Evolutionary conservation across 2,113 vertebrate genomes (phyloP).

Genomic region (Australoheros scitulus): DNA sequence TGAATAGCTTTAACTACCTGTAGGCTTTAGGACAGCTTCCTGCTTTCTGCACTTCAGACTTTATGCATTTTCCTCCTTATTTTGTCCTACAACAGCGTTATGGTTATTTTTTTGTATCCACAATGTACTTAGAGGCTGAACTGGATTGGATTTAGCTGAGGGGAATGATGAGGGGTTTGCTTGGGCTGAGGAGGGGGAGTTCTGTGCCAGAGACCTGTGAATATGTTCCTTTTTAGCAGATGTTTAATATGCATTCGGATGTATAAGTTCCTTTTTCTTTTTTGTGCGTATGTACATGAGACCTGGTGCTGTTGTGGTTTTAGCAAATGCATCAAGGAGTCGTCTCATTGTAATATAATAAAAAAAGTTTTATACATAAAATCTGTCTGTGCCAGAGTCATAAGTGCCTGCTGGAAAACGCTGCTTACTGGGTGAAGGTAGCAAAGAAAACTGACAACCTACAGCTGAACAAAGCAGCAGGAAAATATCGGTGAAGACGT

Average conservation of each 20-base stretch:
- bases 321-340: slow-evolving; percentile 78
- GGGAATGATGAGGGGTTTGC: slow-evolving; percentile 7
- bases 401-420: slow-evolving; percentile 15
- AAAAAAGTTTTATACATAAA: slow-evolving; percentile 88
- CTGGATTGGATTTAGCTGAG: slow-evolving; percentile 9
- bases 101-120: slow-evolving; percentile 6
- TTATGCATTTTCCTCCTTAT: slow-evolving; percentile 19
- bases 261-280: slow-evolving; percentile 68
- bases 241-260: slow-evolving; percentile 77
- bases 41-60: slow-evolving; percentile 26
- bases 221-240: slow-evolving; percentile 79
- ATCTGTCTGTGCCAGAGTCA: background rate
- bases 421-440: background rate
- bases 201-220: slow-evolving; percentile 85
- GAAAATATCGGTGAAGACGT: slow-evolving; percentile 31
- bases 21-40: slow-evolving; percentile 58
- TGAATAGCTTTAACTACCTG: slow-evolving; percentile 64
- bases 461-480: slow-evolving; percentile 16
- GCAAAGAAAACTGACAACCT: background rate
- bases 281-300: slow-evolving; percentile 55
- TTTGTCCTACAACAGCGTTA: slow-evolving; percentile 3
- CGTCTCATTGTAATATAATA: slow-evolving; percentile 91
- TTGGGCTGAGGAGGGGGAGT: slow-evolving; percentile 69
- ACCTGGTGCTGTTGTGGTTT: slow-evolving; percentile 79
- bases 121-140: slow-evolving; percentile 9